These are phyloP conservation scores for Parapsyche elsis DNA, from an alignment of 1,140 invertebrate genomes.

Conservation along the genomic window DNA sequence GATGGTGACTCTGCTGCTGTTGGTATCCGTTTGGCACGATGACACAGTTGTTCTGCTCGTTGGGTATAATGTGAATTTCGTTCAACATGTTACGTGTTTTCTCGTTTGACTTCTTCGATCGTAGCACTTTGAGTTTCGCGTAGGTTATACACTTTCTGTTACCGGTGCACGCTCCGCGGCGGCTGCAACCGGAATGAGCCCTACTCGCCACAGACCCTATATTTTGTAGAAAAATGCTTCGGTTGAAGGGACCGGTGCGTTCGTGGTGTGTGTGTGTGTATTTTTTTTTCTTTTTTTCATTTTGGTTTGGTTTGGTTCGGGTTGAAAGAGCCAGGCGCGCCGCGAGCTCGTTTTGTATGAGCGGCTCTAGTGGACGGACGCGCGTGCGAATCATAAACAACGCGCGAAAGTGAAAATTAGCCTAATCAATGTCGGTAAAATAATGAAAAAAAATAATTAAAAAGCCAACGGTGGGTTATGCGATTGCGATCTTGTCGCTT, in stretches of 20 bases:
- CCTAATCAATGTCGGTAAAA: too few relatives aligned
- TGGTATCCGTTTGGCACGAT: conserved; percentile 67
- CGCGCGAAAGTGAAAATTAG: conserved; percentile 1
- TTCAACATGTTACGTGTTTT: conserved; percentile 62
- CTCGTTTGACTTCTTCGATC: not conserved
- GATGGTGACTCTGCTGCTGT: conserved; percentile 58
- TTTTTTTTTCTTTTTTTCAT: too few relatives aligned
- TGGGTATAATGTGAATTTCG: conserved; percentile 67
- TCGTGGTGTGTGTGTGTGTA: too few relatives aligned
- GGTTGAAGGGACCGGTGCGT: conserved; percentile 43
- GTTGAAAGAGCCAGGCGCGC: conserved; percentile 23
- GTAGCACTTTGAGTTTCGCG: conserved; percentile 24
- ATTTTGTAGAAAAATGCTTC: conserved; percentile 55
- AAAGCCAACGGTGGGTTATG: too few relatives aligned
- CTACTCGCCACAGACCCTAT: conserved; percentile 52
- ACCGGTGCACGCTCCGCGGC: conserved; percentile 42
- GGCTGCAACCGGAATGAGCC: conserved; percentile 55
- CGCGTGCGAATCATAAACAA: conserved; percentile 19
- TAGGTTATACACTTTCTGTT: not conserved
- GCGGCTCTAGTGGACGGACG: conserved; percentile 9
- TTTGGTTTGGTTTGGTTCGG: not conserved
- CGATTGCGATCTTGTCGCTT: too few relatives aligned
- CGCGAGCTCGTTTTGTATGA: not conserved
- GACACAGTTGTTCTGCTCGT: conserved; percentile 68
- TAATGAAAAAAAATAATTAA: too few relatives aligned